Evolutionary conservation across 2,797 vertebrate genomes (phyloP), one percentile per base, ranked within the genome.

Genomic region (Mormyrus proboscirostris): DNA sequence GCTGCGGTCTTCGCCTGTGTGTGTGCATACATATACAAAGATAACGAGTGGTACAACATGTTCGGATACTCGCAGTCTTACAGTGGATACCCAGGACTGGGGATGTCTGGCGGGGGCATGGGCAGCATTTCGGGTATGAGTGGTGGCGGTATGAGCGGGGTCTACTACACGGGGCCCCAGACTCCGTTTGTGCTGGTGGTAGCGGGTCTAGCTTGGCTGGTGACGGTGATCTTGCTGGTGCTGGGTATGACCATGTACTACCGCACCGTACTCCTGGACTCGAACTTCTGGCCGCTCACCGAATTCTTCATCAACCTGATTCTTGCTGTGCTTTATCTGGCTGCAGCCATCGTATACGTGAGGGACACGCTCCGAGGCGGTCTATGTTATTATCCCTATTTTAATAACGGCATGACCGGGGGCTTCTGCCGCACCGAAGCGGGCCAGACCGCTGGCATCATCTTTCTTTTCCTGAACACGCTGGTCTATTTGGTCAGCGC

Each of bases 201-300:
- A 87, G 97, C 97, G 0, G 98, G 97, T 0, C 90, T 98, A 84
- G 96, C 96, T 0, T 99, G 98, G 98, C 89, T 99, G 0, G 94
- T 96, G 88, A 99, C 98, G 0, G 93, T 99, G 1, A 97, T 97
- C 25, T 50, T 99, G 2, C 91, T 99, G 0, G 97, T 97, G 8
- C 95, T 99, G 8, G 98, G 98, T 57, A 97, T 99, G 97, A 97
- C 96, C 5, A 94, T 99, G 92, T 99, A 99, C 92, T 99, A 99
- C 92, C 96, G 97, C 53, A 97, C 97, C 53, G 98, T 99, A 90
- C 97, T 99, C 3, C 93, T 99, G 1, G 97, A 98, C 92, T 97
- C 98, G 0, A 95, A 69, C 53, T 99, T 98, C 98, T 99, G 98
- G 98, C 98, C 98, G 0, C 91, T 98, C 49, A 99, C 98, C 0